phyloP scores from a whole-genome alignment of 1,140 invertebrate species.

The Diorhabda sublineata region DNA sequence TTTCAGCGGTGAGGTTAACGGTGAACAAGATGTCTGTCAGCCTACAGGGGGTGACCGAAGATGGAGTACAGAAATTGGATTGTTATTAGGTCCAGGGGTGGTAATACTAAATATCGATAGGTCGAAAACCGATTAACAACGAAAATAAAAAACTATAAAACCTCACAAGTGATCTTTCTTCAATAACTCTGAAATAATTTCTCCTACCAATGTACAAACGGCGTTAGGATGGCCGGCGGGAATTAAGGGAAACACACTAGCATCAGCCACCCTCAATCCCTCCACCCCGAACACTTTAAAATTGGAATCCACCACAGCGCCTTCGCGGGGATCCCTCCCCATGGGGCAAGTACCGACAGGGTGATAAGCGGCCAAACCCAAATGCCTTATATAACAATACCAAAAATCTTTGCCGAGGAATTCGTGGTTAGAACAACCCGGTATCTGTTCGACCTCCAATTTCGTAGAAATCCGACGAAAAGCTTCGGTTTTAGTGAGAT shows the following conservation, averaged over 20 bases:
- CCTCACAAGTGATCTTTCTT: neutral
- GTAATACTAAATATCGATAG: too few relatives aligned
- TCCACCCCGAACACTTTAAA: conserved; percentile 29
- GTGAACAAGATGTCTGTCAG: too few relatives aligned
- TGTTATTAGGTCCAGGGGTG: too few relatives aligned
- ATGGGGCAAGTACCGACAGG: conserved; percentile 42
- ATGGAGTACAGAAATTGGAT: too few relatives aligned
- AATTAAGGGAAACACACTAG: conserved; percentile 32
- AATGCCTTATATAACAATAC: conserved; percentile 35
- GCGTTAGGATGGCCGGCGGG: conserved; percentile 54
- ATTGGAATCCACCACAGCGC: conserved; percentile 26
- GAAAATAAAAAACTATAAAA: too few relatives aligned
- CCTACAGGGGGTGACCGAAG: too few relatives aligned
- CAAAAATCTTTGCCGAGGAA: conserved; percentile 46
- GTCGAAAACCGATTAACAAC: too few relatives aligned
- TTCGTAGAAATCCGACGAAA: conserved; percentile 57
- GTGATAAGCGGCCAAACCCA: conserved; percentile 38
- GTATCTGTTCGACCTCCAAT: conserved; percentile 37
- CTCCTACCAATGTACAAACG: conserved; percentile 7
- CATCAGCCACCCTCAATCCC: conserved; percentile 37
- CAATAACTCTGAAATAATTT: conserved; percentile 9
- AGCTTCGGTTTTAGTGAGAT: conserved; percentile 55
- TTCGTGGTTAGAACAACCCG: conserved; percentile 47
- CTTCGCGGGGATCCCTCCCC: conserved; percentile 19
- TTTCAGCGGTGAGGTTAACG: too few relatives aligned